Evolutionary conservation across 2,888 invertebrate genomes (phyloP).

Genomic region (Ophion ventricosus): DNA sequence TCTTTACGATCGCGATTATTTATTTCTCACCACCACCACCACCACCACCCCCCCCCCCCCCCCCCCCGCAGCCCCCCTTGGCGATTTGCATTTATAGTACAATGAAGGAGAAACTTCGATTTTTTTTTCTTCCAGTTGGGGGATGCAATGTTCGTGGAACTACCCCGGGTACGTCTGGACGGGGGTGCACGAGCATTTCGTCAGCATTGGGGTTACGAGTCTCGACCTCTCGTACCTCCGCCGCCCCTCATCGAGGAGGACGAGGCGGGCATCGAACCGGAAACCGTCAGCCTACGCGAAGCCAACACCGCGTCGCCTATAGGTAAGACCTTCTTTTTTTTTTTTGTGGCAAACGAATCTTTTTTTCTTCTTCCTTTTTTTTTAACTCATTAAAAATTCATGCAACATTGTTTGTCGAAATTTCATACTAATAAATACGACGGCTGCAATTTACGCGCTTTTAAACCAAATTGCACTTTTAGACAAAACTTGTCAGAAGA

Average conservation of each 20-base stretch:
- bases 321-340: conserved; percentile 83
- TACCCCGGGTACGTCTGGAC: conserved; percentile 89
- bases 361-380: neutral
- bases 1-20: neutral
- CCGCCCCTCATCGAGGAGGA: conserved; percentile 89
- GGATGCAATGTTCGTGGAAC: conserved; percentile 85
- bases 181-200: conserved; percentile 87
- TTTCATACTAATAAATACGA: too few species aligned
- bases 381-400: neutral
- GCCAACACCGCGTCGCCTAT: conserved; percentile 85
- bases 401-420: too few species aligned
- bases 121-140: conserved; percentile 82
- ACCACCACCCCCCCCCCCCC: too few species aligned
- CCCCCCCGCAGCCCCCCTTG: neutral
- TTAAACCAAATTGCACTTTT: too few species aligned
- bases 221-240: conserved; percentile 86
- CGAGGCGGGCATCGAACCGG: conserved; percentile 86
- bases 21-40: too few species aligned
- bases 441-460: too few species aligned
- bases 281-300: conserved; percentile 88
- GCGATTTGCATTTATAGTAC: conserved; percentile 2
- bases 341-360: conserved; percentile 18
- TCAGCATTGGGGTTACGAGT: conserved; percentile 87
- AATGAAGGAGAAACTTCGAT: conserved; percentile 11
- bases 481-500: too few species aligned